phyloP scores from a whole-genome alignment of 2,888 invertebrate species.

The Drosophila paracracens region DNA sequence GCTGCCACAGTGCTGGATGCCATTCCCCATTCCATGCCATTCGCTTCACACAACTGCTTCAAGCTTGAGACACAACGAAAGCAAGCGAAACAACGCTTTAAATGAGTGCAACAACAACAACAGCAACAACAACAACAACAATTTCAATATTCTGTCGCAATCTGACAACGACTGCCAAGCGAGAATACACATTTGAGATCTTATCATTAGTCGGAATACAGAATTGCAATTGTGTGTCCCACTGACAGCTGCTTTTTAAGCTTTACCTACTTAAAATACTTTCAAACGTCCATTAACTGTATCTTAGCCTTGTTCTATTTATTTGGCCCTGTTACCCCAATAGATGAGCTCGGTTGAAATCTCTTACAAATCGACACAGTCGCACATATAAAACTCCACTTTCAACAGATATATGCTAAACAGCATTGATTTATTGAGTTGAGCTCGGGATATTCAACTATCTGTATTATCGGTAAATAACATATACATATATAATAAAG shows the following conservation, averaged over 20 bases:
- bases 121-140: constrained; percentile 1
- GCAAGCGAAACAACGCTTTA: constrained; percentile 20
- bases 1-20: background rate
- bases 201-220: background rate
- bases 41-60: constrained; percentile 9
- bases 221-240: background rate
- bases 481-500: background rate
- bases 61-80: constrained; percentile 16
- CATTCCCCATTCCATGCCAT: constrained; percentile 1
- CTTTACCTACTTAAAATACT: background rate
- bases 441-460: background rate
- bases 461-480: background rate
- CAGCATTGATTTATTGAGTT: too few species aligned
- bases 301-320: background rate
- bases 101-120: constrained; percentile 21
- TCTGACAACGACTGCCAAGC: background rate
- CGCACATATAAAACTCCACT: background rate
- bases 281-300: background rate
- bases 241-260: background rate
- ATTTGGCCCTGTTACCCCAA: background rate
- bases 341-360: background rate
- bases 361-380: background rate
- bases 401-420: background rate
- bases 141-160: constrained; percentile 7
- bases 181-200: constrained; percentile 9